phyloP scores from a whole-genome alignment of 2,113 vertebrate genomes.

The Loxodonta africana region DNA sequence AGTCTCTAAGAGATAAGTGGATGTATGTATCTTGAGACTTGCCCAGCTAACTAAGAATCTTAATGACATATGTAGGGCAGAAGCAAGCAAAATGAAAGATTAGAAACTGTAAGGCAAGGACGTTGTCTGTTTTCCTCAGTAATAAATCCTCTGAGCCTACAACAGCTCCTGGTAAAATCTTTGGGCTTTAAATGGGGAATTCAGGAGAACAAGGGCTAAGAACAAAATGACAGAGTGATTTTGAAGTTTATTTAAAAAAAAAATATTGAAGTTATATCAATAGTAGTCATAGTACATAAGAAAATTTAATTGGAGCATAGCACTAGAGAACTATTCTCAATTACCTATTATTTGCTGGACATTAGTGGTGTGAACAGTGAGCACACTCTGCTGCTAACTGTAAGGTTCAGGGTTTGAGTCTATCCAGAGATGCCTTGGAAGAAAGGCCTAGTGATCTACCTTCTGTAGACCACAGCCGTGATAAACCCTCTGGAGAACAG shows the following conservation, averaged over 20 bases:
- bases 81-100: background rate
- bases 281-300: background rate
- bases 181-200: background rate
- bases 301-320: background rate
- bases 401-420: too few relatives aligned
- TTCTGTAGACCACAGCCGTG: background rate
- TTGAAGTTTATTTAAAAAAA: background rate
- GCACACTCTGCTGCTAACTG: background rate
- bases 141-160: background rate
- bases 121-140: background rate
- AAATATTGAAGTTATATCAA: background rate
- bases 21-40: background rate
- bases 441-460: background rate
- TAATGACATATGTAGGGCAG: background rate
- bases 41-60: background rate
- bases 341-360: background rate
- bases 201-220: background rate
- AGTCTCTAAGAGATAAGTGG: background rate
- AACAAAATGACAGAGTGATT: background rate
- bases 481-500: background rate
- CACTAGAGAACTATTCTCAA: background rate
- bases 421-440: background rate
- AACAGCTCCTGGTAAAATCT: background rate
- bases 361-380: background rate
- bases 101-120: accelerated